Evolutionary conservation across 2,888 invertebrate species (phyloP).

Genomic region (Eilema sororculum): DNA sequence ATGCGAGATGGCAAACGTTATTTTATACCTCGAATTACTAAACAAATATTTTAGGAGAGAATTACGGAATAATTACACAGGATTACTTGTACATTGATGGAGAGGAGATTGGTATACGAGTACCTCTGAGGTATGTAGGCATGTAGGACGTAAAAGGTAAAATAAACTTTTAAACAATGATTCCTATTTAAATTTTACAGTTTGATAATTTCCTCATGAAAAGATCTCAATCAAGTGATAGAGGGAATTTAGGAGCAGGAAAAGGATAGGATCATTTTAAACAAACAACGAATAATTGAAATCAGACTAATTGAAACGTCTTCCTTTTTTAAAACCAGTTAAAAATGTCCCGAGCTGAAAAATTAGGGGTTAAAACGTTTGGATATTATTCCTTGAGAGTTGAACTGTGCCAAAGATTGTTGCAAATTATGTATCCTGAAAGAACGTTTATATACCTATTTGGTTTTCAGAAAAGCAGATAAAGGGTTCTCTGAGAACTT

Average conservation of each 20-base stretch:
- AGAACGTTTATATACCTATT: no score
- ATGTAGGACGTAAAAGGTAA: not conserved
- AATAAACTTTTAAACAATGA: not conserved
- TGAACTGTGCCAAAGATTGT: not conserved
- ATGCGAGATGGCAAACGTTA: constrained; percentile 4
- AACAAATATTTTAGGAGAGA: not conserved
- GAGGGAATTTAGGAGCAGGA: no score
- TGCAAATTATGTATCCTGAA: no score
- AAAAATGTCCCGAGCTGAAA: not conserved
- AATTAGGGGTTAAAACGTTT: no score
- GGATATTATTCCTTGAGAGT: not conserved
- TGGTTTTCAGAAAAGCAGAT: no score
- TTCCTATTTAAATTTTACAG: not conserved
- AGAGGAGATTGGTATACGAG: not conserved
- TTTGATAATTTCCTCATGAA: not conserved
- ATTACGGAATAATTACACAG: not conserved
- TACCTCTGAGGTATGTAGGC: not conserved
- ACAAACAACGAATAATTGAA: not conserved
- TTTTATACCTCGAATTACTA: not conserved
- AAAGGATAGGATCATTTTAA: not conserved
- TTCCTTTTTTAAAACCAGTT: not conserved
- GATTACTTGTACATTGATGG: not conserved
- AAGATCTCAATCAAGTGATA: not conserved
- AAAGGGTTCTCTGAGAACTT: no score
- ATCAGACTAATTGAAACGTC: not conserved